Evolutionary conservation across 1,140 invertebrate genomes (phyloP), one percentile per base, ranked within the genome.

Genomic region (Micrasema minimum): DNA sequence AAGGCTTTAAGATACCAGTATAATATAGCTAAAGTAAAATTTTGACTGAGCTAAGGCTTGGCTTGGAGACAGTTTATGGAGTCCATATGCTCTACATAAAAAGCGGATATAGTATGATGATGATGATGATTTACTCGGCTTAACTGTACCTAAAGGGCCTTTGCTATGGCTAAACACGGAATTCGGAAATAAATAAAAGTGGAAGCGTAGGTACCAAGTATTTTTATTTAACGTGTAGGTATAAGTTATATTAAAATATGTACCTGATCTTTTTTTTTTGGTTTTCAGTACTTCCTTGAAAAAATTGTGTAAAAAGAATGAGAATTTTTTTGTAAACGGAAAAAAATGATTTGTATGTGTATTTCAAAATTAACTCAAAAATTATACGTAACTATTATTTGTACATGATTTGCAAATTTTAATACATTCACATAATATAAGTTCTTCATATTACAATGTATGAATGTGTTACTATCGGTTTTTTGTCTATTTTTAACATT

Each of bases 401-500:
- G 37, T 35, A 6, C 14, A 26, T 1, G 14, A 55, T 35, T 14
- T 43, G 16, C 12, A 43, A 6, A 6, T 38, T 11, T 38, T 11
- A 38, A 38, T 5, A 2, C n/a, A 45, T 14, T 45, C 18, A 14
- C 18, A n/a, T 45, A n/a, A n/a, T 9, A 16, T 45, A 14, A 14
- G 43, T 16, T 4, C n/a, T 45, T 14, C 43, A 45, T 14, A 16
- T 45, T 14, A 45, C n/a, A n/a, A 3, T 43, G 7, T 45, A 14
- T 45, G 43, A 2, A 9, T 43, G 41, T 1, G 6, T 14, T 4
- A 0, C 16, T 43, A 45, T n/a, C 18, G n/a, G 43, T 16, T 45
- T 3, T 0, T 35, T 31, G 20, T 57, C 50, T 14, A 57, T 57
- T 37, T 57, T 37, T 35, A 11, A 57, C 37, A 57, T 37, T 57